A percentile compares a stretch with the other conserved stretches of the same genome.
These are phyloP conservation scores for Siniperca chuatsi DNA, from an alignment of 2,113 vertebrate species.

Conservation along the genomic window DNA sequence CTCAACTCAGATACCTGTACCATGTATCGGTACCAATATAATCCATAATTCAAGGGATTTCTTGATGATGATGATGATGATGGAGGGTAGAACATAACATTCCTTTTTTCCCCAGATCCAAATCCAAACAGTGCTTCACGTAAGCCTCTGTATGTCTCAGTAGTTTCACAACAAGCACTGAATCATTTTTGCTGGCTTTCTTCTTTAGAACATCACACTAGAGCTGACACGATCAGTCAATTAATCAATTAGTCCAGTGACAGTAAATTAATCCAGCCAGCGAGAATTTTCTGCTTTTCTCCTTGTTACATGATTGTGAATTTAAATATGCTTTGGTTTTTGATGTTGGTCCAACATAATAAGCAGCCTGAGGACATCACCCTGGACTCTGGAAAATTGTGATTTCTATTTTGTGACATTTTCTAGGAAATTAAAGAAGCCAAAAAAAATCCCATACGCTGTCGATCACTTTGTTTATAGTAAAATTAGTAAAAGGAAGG, in stretches of 20 bases:
- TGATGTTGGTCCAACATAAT: background rate
- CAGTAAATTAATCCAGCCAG: too few relatives aligned
- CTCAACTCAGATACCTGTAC: background rate
- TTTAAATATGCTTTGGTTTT: background rate
- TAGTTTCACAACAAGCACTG: background rate
- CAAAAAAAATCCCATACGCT: background rate
- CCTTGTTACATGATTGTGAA: background rate
- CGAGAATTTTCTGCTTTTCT: too few relatives aligned
- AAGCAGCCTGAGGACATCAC: background rate
- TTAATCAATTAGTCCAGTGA: too few relatives aligned
- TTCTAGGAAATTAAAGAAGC: background rate
- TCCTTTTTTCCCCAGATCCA: background rate
- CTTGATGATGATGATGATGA: too few relatives aligned
- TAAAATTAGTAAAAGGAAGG: background rate
- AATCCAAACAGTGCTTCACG: background rate
- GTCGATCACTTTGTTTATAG: background rate
- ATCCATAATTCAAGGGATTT: background rate
- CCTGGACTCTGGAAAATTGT: background rate
- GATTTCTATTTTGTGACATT: background rate
- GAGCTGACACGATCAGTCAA: too few relatives aligned
- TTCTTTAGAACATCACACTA: too few relatives aligned
- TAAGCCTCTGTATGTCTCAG: background rate
- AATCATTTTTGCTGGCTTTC: too few relatives aligned
- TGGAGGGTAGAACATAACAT: background rate
- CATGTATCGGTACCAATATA: background rate